Conservation (phyloP, 2,888 invertebrate genomes). For the Deilephila elpenor region DNA sequence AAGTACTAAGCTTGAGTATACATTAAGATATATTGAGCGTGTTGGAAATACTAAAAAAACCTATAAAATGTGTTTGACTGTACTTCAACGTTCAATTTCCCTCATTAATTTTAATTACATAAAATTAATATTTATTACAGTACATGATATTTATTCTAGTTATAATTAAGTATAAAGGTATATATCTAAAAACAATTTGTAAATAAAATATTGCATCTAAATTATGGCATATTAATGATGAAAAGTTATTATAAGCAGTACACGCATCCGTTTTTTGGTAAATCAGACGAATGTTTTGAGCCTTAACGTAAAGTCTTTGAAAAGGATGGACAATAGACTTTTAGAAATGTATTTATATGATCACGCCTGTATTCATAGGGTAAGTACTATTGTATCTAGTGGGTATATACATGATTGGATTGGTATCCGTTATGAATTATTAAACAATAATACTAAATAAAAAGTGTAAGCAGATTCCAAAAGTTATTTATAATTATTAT, state of each 20-base stretch:
- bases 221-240: constrained; percentile 76
- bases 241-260: constrained; percentile 35
- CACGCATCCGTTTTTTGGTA: constrained; percentile 26
- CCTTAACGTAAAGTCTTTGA: not conserved
- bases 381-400: too few relatives aligned
- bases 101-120: not conserved
- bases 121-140: not conserved
- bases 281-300: constrained; percentile 24
- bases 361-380: too few relatives aligned
- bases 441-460: too few relatives aligned
- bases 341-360: not conserved
- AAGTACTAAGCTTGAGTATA: too few relatives aligned
- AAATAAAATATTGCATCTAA: constrained; percentile 69
- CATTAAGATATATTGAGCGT: not conserved
- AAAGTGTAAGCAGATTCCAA: too few relatives aligned
- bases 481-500: too few relatives aligned
- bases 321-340: not conserved
- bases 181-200: constrained; percentile 51
- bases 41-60: not conserved
- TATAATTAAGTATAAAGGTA: constrained; percentile 11
- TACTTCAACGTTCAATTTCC: not conserved
- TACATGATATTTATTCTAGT: not conserved
- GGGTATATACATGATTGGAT: too few relatives aligned
- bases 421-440: too few relatives aligned
- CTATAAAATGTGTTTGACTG: not conserved